phyloP scores from a whole-genome alignment of 1,140 invertebrate genomes.

The Dreissena rostriformis region DNA sequence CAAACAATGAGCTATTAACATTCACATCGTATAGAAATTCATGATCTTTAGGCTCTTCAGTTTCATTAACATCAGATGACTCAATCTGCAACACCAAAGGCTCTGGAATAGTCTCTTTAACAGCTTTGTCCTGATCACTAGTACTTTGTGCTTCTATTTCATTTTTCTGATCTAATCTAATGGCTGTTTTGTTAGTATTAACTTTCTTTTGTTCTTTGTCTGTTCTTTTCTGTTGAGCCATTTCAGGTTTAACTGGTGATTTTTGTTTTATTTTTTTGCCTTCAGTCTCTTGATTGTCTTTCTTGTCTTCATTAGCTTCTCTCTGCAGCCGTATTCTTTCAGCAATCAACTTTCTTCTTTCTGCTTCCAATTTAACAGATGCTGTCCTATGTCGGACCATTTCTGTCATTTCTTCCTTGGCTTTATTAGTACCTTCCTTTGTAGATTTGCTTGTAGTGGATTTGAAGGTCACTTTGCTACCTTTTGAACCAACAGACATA shows the following conservation, averaged over 20 bases:
- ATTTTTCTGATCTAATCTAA: too few relatives aligned
- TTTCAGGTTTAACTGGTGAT: neutral
- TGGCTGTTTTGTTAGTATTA: too few relatives aligned
- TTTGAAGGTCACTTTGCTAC: slow-evolving; percentile 14
- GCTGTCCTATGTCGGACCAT: slow-evolving; percentile 36
- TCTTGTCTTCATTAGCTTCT: slow-evolving; percentile 6
- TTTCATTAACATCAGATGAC: neutral
- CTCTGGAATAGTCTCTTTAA: neutral
- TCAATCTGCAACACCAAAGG: neutral
- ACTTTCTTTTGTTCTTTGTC: neutral
- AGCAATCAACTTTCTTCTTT: slow-evolving; percentile 38
- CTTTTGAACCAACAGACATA: neutral
- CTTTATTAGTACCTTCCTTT: neutral
- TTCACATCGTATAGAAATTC: neutral
- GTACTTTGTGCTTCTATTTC: too few relatives aligned
- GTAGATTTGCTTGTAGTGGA: neutral
- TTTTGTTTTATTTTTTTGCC: neutral
- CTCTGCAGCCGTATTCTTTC: slow-evolving; percentile 37
- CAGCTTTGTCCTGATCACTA: neutral
- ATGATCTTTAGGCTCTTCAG: neutral
- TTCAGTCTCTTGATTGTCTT: neutral
- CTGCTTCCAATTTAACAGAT: slow-evolving; percentile 45
- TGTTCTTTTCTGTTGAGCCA: neutral
- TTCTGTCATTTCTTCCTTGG: slow-evolving; percentile 35
- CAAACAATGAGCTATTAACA: neutral